Evolutionary conservation across 2,113 vertebrate species (phyloP), one percentile per base, ranked within the genome.

Genomic region (Brachyistius frenatus): DNA sequence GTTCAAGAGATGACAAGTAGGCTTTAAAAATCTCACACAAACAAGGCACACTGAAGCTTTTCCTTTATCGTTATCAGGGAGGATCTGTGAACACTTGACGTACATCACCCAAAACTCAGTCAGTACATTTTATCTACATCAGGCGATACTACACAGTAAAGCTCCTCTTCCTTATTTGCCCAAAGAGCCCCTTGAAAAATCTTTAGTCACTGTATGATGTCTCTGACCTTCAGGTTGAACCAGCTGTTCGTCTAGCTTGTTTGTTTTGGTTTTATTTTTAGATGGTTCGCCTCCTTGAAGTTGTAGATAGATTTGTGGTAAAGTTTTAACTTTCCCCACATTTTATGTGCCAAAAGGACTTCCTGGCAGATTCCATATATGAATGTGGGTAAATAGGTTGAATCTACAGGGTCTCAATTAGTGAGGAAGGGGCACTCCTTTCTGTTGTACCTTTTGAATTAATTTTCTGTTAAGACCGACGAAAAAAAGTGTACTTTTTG

Each of bases 371-470:
- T 46, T 49, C 39, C 56, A 39, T 72, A 66, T 37, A 23, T 57
- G 10, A 72, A 73, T 78, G 69, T 84, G 76, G 65, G 57, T 83
- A 86, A 85, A 63, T 60, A 81, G 88, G 66, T 15, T 76, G 64
- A 78, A 78, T 85, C 84, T 88, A 78, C 74, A 76, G 84, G 74
- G 84, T 83, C 52, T 83, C 86, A 87, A 85, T 87, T 90, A 88
- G 77, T 13, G 30, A 55, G 44, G 30, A 50, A 58, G 49, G 55
- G 80, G 66, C 63, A 67, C 64, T 86, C 86, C 75, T 83, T 66
- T 53, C 55, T 81, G 62, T 52, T 87, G 60, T 68, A 66, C 47
- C 8, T 66, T 49, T 53, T 65, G 37, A 44, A 58, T 64, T 35
- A 1, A 23, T 57, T 65, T 61, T 36, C 35, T 52, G 32, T 49